These are phyloP conservation scores for Polypterus senegalus DNA, from an alignment of 2,113 vertebrate species.

Conservation along the genomic window DNA sequence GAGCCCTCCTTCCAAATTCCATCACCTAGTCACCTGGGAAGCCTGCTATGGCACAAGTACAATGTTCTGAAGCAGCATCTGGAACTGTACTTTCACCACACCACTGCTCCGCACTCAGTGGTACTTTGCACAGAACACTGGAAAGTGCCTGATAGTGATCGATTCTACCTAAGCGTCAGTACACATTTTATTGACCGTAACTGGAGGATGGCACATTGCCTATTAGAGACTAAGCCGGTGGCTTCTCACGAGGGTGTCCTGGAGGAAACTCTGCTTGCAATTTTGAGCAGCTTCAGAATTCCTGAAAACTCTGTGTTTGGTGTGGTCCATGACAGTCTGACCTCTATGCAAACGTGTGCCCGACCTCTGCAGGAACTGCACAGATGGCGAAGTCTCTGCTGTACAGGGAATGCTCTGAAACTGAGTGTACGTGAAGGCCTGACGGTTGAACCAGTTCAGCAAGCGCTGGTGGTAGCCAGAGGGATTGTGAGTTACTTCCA, in stretches of 20 bases:
- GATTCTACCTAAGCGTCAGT: constrained; percentile 28
- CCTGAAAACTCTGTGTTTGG: constrained; percentile 29
- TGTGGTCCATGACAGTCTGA: constrained; percentile 30
- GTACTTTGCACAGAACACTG: constrained; percentile 35
- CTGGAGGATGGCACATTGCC: constrained; percentile 35
- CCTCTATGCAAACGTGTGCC: constrained; percentile 1
- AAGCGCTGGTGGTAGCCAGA: constrained; percentile 28
- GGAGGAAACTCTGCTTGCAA: constrained; percentile 22
- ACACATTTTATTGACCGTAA: constrained; percentile 37
- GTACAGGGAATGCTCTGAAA: constrained; percentile 33
- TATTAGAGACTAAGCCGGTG: constrained; percentile 29
- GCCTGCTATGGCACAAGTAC: constrained; percentile 37
- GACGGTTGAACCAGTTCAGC: constrained; percentile 28
- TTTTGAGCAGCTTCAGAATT: constrained; percentile 30
- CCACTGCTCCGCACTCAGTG: constrained; percentile 23
- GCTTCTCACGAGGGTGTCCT: constrained; percentile 12
- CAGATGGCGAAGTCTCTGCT: constrained; percentile 35
- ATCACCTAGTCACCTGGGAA: constrained; percentile 26
- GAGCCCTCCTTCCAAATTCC: constrained; percentile 34
- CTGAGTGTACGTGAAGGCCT: constrained; percentile 35
- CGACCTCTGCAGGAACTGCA: constrained; percentile 12
- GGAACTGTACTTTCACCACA: constrained; percentile 28
- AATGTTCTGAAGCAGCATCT: constrained; percentile 30
- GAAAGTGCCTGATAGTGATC: constrained; percentile 26
- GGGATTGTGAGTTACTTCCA: constrained; percentile 36